Conservation (phyloP, 2,113 vertebrate genomes). For the Tetrax tetrax region DNA sequence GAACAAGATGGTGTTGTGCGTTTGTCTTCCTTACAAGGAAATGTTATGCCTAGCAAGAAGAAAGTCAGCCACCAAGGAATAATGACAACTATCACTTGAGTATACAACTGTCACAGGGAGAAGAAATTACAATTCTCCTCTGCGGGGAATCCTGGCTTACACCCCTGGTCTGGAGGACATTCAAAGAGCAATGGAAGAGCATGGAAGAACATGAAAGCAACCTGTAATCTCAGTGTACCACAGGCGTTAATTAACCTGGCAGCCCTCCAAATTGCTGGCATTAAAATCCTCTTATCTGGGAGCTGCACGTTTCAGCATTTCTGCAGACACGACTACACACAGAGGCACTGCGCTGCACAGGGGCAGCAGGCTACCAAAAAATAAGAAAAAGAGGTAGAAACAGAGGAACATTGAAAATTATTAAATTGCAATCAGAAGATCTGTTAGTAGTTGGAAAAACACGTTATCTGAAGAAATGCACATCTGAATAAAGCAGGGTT, state of each 20-base stretch:
- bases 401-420: neutral
- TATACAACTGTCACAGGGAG: neutral
- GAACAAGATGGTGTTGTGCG: neutral
- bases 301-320: slow-evolving; percentile 52
- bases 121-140: slow-evolving; percentile 1
- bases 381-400: neutral
- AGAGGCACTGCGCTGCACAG: neutral
- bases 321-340: neutral
- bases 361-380: neutral
- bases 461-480: neutral
- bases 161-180: neutral
- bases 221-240: slow-evolving; percentile 42
- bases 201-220: slow-evolving; percentile 65
- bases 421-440: neutral
- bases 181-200: slow-evolving; percentile 35
- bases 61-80: neutral
- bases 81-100: slow-evolving; percentile 17
- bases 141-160: neutral
- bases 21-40: slow-evolving; percentile 23
- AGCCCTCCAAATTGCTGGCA: slow-evolving; percentile 15
- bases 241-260: slow-evolving; percentile 53
- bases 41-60: slow-evolving; percentile 29
- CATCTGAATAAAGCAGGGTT: neutral
- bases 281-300: slow-evolving; percentile 55
- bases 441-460: neutral